Base-by-base conservation (phyloP, 2,113 vertebrate species). In the Cettia cetti region DNA sequence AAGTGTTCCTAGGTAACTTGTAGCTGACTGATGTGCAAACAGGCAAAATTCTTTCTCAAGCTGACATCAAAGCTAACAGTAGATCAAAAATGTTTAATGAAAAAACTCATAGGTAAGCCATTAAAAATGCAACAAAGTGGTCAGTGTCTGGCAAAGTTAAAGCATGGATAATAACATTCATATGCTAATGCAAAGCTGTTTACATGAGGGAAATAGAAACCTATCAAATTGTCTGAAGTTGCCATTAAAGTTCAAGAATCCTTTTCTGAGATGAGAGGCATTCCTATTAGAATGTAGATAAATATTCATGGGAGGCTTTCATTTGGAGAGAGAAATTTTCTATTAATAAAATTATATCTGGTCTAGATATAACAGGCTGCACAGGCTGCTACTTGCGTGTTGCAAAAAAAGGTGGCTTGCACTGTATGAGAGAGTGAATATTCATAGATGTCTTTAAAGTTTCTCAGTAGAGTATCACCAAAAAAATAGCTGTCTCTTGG, bases 81-180 rank as follows among this genome's bases (percentile, higher is more conserved):
- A 68, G 63, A 94, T 94, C 91, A 95, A 93, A 96, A 95, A 85
- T 26, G 7, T 80, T 94, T 92, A 90, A 95, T 88, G 78, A 93
- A 85, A 83, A 94, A 94, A 85, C 22, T 71, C 87, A 50, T 14
- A 75, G 78, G 66, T 72, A 90, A 91, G 50, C 70, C 80, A 88
- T 94, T 91, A 91, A 97, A 96, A 94, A 94, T 70, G 70, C 65
- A 95, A 87, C 84, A 92, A 94, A 89, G 54, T 94, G 94, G 93
- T 85, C 95, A 95, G 75, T 91, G 61, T 66, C 86, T 97, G 74
- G 66, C 63, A 54, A 63, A 96, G 57, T 80, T 95, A 91, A 91
- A 91, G 74, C 59, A 85, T 12, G 82, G 93, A 45, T 76, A 92
- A 89, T 64, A 85, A 76, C 70, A 94, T 94, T 91, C 84, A 65